Evolutionary conservation across 2,888 invertebrate species (phyloP).

Genomic region (Schizotus pectinicornis): DNA sequence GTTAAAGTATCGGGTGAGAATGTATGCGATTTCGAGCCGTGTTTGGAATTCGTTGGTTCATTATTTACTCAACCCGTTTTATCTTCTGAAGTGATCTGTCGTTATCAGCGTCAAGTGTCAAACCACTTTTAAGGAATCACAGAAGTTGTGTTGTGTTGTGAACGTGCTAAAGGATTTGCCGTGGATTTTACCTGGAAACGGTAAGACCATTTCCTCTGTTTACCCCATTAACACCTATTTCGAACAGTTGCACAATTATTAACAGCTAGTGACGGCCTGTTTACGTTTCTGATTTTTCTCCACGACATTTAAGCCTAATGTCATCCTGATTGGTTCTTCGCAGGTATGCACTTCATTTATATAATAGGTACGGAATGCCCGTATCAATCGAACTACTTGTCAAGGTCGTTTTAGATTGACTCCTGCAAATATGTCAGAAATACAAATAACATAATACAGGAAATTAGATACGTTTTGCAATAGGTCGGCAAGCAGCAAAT

Average conservation of each 20-base stretch:
- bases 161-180: slow-evolving; percentile 32
- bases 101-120: slow-evolving; percentile 13
- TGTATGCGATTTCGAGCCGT: slow-evolving; percentile 19
- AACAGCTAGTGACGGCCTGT: too few species aligned
- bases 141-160: slow-evolving; percentile 7
- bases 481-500: slow-evolving; percentile 14
- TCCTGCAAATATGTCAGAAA: slow-evolving; percentile 37
- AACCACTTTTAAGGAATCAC: slow-evolving; percentile 8
- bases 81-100: slow-evolving; percentile 9
- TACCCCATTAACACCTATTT: slow-evolving; percentile 11
- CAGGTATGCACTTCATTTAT: slow-evolving; percentile 30
- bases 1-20: slow-evolving; percentile 14
- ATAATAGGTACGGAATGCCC: slow-evolving; percentile 33
- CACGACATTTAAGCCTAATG: slow-evolving; percentile 15
- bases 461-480: slow-evolving; percentile 36
- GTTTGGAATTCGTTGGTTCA: slow-evolving; percentile 22
- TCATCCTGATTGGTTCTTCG: slow-evolving; percentile 17
- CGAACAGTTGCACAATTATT: slow-evolving; percentile 1
- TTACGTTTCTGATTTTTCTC: slow-evolving; percentile 3
- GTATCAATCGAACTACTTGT: slow-evolving; percentile 32
- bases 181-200: slow-evolving; percentile 33
- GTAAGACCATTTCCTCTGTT: slow-evolving; percentile 28
- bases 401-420: slow-evolving; percentile 37
- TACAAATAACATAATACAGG: slow-evolving; percentile 40
- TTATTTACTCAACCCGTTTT: slow-evolving; percentile 17